These are phyloP conservation scores for Heliconius hewitsoni DNA, from an alignment of 1,140 invertebrate species.

Conservation along the genomic window DNA sequence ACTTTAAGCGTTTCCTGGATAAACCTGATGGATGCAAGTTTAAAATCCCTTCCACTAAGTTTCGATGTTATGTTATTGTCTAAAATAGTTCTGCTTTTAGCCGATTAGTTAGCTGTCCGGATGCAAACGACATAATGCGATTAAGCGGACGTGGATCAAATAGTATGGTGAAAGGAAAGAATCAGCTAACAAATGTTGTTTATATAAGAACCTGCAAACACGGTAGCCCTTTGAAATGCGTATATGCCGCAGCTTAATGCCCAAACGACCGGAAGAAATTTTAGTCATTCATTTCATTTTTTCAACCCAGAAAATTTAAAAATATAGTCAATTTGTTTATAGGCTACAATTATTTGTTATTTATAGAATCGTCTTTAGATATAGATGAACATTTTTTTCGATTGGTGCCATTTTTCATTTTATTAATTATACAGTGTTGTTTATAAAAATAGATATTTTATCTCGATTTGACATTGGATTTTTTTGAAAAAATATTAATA, in stretches of 20 bases:
- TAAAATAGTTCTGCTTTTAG: conserved; percentile 33
- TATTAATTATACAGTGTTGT: background rate
- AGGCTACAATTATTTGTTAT: background rate
- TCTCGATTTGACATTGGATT: too few relatives aligned
- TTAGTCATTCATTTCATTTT: conserved; percentile 36
- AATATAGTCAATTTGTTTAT: background rate
- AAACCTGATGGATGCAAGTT: background rate
- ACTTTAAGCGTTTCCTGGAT: background rate
- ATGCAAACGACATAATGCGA: conserved; percentile 53
- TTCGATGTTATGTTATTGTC: conserved; percentile 13
- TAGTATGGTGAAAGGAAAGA: conserved; percentile 43
- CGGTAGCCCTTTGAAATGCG: conserved; percentile 61
- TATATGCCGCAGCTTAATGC: conserved; percentile 54
- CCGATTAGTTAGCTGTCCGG: conserved; percentile 48
- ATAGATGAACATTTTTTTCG: background rate
- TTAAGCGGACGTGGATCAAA: conserved; percentile 54
- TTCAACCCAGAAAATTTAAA: background rate
- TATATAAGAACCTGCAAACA: conserved; percentile 59
- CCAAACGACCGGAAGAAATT: conserved; percentile 69
- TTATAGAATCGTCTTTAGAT: background rate
- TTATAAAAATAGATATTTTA: background rate
- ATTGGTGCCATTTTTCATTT: background rate
- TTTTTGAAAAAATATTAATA: background rate
- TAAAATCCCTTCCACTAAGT: background rate
- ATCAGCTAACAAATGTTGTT: conserved; percentile 59